Conservation (phyloP, 2,113 vertebrate species). For the Phoenicopterus ruber region DNA sequence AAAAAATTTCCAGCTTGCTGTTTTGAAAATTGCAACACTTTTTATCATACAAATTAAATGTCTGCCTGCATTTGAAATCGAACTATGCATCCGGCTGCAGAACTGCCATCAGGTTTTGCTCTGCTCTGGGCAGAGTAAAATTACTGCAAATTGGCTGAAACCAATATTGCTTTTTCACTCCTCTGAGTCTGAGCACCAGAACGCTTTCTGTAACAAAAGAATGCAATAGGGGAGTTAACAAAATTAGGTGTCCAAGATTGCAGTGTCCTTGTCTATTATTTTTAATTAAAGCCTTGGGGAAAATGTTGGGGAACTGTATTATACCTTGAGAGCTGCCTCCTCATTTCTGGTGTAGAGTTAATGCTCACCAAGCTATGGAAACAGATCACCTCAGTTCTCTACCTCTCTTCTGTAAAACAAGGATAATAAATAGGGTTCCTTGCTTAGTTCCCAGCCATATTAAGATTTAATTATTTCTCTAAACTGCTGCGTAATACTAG, state of each 20-base stretch:
- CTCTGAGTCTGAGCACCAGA: neutral
- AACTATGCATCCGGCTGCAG: neutral
- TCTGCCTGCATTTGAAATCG: neutral
- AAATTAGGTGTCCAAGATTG: neutral
- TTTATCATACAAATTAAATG: neutral
- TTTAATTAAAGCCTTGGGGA: neutral
- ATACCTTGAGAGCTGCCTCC: neutral
- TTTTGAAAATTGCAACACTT: neutral
- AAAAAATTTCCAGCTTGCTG: neutral
- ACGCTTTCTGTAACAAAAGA: neutral
- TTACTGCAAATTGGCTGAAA: fast-evolving
- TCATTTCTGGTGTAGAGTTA: neutral
- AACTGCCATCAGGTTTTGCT: neutral
- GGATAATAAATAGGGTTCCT: neutral
- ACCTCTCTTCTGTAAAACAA: neutral
- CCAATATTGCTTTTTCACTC: neutral
- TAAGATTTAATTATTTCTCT: neutral
- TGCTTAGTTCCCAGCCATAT: neutral
- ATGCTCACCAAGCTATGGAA: neutral
- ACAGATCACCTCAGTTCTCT: neutral
- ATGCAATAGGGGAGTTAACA: fast-evolving
- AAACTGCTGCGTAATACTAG: neutral
- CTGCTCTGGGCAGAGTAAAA: neutral
- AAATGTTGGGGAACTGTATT: neutral
- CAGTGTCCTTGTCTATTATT: neutral